Base-by-base conservation (phyloP, 2,797 vertebrate species). In the Microcaecilia unicolor region DNA sequence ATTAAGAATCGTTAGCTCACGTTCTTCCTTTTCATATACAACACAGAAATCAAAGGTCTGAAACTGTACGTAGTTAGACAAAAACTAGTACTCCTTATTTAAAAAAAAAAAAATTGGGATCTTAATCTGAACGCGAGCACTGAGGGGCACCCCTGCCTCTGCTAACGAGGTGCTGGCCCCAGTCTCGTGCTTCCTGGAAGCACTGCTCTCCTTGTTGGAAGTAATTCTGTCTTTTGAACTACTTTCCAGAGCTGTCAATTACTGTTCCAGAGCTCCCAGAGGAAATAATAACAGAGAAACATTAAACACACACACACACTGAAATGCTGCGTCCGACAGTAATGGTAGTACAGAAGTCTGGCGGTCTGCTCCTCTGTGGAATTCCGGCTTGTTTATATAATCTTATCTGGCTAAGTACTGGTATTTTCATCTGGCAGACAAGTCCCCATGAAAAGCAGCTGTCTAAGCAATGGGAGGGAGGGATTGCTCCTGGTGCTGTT, bases 371-470 rank as follows among this genome's bases (percentile, higher is more conserved):
- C 38, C 45, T 64, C 61, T 55, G 40, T 64, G 67, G 67, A 72
- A 72, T 75, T 61, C 37, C 37, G 43, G n/a, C n/a, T 55, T 75
- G 72, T 77, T 77, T 77, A 72, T 64, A 74, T 45, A 76, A 57
- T 67, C 61, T 63, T 67, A 70, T 77, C 70, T 70, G 61, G 70
- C 67, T 60, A 58, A 61, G 58, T 52, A 48, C 55, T 70, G 64
- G 60, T 69, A 70, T 78, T 75, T 22, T 74, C 64, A 58, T 67
- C 70, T 76, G 68, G 61, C 58, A 67, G 48, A 40, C 57, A 56
- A 38, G 52, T 61, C 61, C 67, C 74, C 10, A 59, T 54, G 47
- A 72, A 58, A 67, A 73, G 65, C 85, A 80, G 76, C 79, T 75
- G 74, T 66, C 53, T 65, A 74, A 77, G 72, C 76, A 76, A 55